Evolutionary conservation across 2,888 invertebrate genomes (phyloP), one percentile per base, ranked within the genome.

Genomic region (Heliconius cydno): DNA sequence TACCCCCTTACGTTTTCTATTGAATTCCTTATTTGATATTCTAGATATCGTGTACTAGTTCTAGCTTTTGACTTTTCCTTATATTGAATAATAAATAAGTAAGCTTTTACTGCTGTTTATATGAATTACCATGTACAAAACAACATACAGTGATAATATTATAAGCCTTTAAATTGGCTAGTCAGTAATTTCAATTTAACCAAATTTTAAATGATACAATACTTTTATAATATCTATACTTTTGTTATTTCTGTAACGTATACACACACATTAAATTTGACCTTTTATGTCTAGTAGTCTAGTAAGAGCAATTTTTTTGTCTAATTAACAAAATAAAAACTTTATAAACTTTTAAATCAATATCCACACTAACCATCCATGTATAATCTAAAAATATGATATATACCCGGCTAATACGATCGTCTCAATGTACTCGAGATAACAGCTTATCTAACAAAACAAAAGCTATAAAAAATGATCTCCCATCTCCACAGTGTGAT

Each of bases 401-500:
- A 41, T 41, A 70, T 46, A n/a, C 1, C 15, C 15, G 13, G 25
- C 15, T 28, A 46, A 41, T 25, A 10, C 34, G 60, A 60, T 38
- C 52, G 72, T 72, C 65, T 41, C 41, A 65, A 63, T 46, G 15
- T 19, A 76, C 46, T 25, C 66, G 60, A 72, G 76, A 82, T 38
- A 78, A 63, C 28, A 80, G 60, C 71, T 82, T 80, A 82, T 81
- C 82, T 82, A 79, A 83, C 80, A 82, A 81, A 86, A 85, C 86
- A 85, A 85, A 86, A 82, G 81, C 85, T 75, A 84, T 85, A 85
- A 86, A 87, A 85, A 83, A 70, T 83, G 84, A 86, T 86, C 84
- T 84, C 38, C 75, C 81, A 87, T 87, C 85, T 82, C 63, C 22
- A 13, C 68, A 83, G 85, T 85, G 86, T 84, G 85, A 86, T 87